Base-by-base conservation (phyloP, 2,113 vertebrate genomes). In the Gavialis gangeticus region DNA sequence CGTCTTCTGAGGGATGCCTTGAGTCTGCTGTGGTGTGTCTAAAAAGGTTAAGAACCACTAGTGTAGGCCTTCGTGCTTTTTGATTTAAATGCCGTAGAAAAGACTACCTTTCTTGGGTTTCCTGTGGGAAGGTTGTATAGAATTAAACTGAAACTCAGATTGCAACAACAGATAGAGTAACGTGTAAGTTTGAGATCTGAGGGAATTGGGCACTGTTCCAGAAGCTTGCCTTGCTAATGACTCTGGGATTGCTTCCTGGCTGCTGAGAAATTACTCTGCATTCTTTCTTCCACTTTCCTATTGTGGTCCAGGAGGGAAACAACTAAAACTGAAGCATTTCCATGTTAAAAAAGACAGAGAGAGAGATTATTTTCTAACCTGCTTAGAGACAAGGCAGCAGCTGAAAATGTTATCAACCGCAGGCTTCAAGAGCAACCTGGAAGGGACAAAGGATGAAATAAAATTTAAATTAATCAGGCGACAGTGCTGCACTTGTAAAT, bases 191-290 rank as follows among this genome's bases (percentile, higher is more conserved):
- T 6, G 19, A 12, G 27, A 66, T 0, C 1, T 58, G 46, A 28
- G 54, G 66, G 76, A 91, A 88, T 27, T 58, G 59, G 28, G 80
- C 54, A 54, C 88, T 88, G 54, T 4, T 3, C 71, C 62, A 93
- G 80, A 64, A 95, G 5, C 56, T 84, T 0, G 0, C 17, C n/a
- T 64, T 60, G 30, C 34, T 84, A 73, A 28, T 0, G 0, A 3
- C 67, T 77, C 62, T 69, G 30, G 15, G 30, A 19, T 88, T 92
- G 73, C 30, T 90, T 56, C 18, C 54, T 0, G 2, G 56, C 30
- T 78, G 78, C 55, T 79, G 30, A 88, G 59, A 88, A 78, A 71
- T 19, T 22, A 87, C n/a, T 46, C 12, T 1, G 1, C 4, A 37
- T 75, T 4, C 21, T 54, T 75, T 64, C 81, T 73, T 79, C 9